Conservation (phyloP, 2,113 vertebrate genomes). For the Spea multiplicata region DNA sequence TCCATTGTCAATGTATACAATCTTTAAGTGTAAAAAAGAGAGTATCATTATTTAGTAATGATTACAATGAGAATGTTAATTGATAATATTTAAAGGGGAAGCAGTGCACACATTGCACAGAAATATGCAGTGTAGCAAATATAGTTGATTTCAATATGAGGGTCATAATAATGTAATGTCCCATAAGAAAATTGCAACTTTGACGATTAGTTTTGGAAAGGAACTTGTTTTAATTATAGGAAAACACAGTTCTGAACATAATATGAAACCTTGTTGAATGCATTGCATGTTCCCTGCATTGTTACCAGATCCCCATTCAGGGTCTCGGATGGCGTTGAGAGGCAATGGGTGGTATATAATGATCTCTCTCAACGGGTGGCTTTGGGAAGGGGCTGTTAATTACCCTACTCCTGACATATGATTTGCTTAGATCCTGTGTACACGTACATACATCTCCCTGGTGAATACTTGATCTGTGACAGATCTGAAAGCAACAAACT, state of each 20-base stretch:
- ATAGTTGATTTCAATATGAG: no score
- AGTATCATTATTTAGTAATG: no score
- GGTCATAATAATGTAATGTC: no score
- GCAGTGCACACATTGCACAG: no score
- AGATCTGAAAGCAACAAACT: constrained; percentile 22
- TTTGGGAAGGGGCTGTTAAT: constrained; percentile 19
- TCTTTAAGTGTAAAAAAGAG: no score
- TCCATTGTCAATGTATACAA: no score
- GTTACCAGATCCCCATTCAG: constrained; percentile 11
- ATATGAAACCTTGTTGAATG: constrained; percentile 6
- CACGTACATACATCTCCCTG: constrained; percentile 11
- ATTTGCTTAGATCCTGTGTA: constrained; percentile 17
- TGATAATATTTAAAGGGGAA: no score
- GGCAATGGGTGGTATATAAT: constrained; percentile 12
- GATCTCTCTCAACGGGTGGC: constrained; percentile 17
- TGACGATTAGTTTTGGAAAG: background rate
- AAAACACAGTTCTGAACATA: background rate
- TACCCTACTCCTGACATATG: constrained; percentile 17
- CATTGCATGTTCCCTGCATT: constrained; percentile 8
- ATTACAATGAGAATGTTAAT: no score
- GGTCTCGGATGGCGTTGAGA: background rate
- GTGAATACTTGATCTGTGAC: constrained; percentile 25
- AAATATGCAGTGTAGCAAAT: no score
- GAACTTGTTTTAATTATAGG: background rate
- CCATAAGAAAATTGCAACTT: background rate